Evolutionary conservation across 2,797 vertebrate species (phyloP).

Genomic region (Neosalanx taihuensis): DNA sequence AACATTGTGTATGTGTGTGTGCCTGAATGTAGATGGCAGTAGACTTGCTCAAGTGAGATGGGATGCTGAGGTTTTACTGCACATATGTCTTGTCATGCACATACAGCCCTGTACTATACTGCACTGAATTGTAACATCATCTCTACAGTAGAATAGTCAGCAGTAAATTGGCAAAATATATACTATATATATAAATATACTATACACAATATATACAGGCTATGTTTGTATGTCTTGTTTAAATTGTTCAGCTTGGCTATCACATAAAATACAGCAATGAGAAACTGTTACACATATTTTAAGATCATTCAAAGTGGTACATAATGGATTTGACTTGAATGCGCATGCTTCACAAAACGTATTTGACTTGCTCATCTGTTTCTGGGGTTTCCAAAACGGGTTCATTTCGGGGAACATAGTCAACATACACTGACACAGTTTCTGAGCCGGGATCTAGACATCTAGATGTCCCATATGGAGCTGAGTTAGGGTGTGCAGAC

Average conservation of each 20-base stretch:
- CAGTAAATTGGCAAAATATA: too few relatives aligned
- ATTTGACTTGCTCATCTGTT: not conserved
- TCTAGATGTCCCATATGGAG: not conserved
- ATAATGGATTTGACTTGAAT: not conserved
- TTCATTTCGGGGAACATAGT: not conserved
- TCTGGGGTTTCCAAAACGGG: not conserved
- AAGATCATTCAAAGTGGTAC: not conserved
- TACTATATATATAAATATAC: too few relatives aligned
- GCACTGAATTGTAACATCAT: not conserved
- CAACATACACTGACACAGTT: not conserved
- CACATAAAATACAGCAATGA: not conserved
- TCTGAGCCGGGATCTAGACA: not conserved
- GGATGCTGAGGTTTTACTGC: slow-evolving; percentile 22
- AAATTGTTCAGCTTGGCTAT: not conserved
- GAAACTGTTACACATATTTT: not conserved
- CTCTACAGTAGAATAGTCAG: not conserved
- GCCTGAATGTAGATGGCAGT: slow-evolving; percentile 35
- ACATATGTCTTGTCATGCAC: slow-evolving; percentile 2
- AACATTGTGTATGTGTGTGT: not conserved
- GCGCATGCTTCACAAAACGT: not conserved
- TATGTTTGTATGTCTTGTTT: not conserved
- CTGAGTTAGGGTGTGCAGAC: slow-evolving; percentile 37
- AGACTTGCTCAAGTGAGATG: slow-evolving; percentile 19
- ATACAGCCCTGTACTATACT: slow-evolving; percentile 3
- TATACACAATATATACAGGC: too few relatives aligned